Evolutionary conservation across 2,888 invertebrate species (phyloP).

Genomic region (Drosophila lutescens): DNA sequence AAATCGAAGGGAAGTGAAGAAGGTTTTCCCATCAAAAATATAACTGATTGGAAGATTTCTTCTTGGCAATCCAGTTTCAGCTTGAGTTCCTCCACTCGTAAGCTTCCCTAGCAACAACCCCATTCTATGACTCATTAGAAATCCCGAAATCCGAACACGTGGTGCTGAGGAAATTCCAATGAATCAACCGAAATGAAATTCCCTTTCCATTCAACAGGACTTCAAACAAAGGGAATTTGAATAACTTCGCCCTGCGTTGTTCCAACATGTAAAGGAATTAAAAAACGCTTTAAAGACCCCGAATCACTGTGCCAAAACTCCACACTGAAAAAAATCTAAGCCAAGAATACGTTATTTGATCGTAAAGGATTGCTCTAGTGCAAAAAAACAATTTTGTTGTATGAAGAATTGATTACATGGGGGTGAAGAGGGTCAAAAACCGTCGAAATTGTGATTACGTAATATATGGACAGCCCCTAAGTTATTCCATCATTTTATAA

Average conservation of each 20-base stretch:
- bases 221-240: slow-evolving; percentile 63
- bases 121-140: slow-evolving; percentile 46
- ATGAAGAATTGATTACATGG: too few relatives aligned
- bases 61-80: slow-evolving; percentile 21
- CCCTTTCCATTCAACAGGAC: slow-evolving; percentile 42
- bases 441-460: too few relatives aligned
- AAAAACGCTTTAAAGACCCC: slow-evolving; percentile 69
- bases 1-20: slow-evolving; percentile 18
- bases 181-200: slow-evolving; percentile 34
- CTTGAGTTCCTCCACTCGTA: slow-evolving; percentile 48
- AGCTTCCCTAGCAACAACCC: slow-evolving; percentile 49
- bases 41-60: slow-evolving; percentile 50
- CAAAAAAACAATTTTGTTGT: too few relatives aligned
- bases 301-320: slow-evolving; percentile 9
- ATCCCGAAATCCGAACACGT: slow-evolving; percentile 46
- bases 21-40: slow-evolving; percentile 5
- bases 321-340: neutral
- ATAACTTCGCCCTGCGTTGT: slow-evolving; percentile 50
- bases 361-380: too few relatives aligned
- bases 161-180: slow-evolving; percentile 28
- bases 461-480: too few relatives aligned
- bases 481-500: neutral
- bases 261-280: slow-evolving; percentile 68
- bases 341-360: neutral
- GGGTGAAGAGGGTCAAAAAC: too few relatives aligned